Conservation (phyloP, 2,113 vertebrate species). For the Chloropsis cyanopogon region DNA sequence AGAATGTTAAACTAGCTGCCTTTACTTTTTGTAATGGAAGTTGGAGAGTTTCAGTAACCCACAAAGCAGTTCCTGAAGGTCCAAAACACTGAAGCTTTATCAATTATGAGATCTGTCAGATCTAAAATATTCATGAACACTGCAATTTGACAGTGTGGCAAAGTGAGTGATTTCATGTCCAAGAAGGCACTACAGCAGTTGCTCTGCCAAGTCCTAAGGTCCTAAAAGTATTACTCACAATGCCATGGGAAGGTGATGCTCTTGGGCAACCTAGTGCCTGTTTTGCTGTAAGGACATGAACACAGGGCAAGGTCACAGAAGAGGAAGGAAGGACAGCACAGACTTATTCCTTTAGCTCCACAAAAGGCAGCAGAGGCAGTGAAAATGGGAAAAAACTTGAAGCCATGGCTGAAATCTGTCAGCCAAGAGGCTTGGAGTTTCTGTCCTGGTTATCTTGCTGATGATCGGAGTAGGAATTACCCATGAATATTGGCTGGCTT, state of each 20-base stretch:
- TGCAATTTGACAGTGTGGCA: neutral
- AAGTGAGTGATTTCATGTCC: rapidly evolving
- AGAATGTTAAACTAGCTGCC: neutral
- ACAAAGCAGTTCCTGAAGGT: neutral
- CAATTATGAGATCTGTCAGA: neutral
- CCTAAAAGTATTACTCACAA: neutral
- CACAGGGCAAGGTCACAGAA: neutral
- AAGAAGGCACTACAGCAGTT: neutral
- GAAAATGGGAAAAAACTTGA: neutral
- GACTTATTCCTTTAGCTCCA: neutral
- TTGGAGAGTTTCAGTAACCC: neutral
- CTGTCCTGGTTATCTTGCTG: neutral
- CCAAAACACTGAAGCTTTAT: neutral
- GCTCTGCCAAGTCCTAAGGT: neutral
- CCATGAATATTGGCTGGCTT: neutral
- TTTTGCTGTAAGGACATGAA: neutral
- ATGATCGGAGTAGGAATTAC: neutral
- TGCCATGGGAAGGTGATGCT: neutral
- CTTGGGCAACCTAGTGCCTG: neutral
- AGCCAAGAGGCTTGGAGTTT: neutral
- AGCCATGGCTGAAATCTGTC: neutral
- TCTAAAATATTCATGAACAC: neutral
- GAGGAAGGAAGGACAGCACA: neutral
- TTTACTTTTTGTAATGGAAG: neutral
- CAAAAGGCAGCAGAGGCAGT: neutral